phyloP scores from a whole-genome alignment of 2,888 invertebrate genomes.

The Frankliniella fusca region DNA sequence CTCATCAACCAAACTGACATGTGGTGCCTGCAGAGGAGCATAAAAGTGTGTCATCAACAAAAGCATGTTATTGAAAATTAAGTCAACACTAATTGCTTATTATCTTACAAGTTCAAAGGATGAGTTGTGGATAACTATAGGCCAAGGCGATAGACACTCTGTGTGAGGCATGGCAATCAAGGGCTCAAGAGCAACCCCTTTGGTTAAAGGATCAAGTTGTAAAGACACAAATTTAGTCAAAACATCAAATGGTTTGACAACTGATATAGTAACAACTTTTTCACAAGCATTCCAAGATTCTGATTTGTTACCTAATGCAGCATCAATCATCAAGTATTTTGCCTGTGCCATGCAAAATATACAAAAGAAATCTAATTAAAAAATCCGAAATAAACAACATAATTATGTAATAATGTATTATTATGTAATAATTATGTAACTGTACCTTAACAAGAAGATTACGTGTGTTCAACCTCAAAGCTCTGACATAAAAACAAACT shows the following conservation, averaged over 20 bases:
- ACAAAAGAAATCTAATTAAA: neutral
- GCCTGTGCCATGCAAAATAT: neutral
- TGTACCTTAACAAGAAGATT: constrained; percentile 57
- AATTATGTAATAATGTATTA: neutral
- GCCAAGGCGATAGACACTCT: constrained; percentile 66
- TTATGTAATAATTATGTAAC: neutral
- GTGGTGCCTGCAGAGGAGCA: constrained; percentile 43
- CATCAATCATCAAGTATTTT: neutral
- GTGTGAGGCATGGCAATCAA: constrained; percentile 66
- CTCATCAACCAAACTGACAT: constrained; percentile 42
- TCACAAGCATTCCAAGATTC: constrained; percentile 50
- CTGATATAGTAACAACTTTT: constrained; percentile 57
- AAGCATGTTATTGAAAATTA: too few relatives aligned
- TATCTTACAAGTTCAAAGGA: constrained; percentile 57
- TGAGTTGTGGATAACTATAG: constrained; percentile 61
- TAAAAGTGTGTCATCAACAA: too few relatives aligned
- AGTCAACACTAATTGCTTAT: neutral
- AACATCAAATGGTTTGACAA: constrained; percentile 68
- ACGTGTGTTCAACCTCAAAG: constrained; percentile 59
- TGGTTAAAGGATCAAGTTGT: constrained; percentile 61
- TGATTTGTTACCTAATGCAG: neutral
- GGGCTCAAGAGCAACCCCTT: constrained; percentile 64
- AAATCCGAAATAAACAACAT: neutral
- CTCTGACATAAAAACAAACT: constrained; percentile 57
- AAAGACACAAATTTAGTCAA: constrained; percentile 61